Conservation (phyloP, 2,113 vertebrate genomes). For the Scalopus aquaticus region DNA sequence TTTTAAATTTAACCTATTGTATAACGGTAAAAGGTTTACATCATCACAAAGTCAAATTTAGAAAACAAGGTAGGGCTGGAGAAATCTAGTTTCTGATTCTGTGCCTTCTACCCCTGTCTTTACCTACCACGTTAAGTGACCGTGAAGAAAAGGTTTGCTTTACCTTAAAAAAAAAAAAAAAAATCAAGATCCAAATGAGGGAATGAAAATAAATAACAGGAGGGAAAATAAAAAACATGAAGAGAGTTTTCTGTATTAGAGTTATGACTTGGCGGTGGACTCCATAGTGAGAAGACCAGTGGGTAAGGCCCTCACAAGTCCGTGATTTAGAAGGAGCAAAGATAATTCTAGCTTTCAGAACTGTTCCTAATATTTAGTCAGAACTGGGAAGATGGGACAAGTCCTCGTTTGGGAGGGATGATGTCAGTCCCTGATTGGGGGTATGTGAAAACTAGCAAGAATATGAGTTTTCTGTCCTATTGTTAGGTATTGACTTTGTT, state of each 20-base stretch:
- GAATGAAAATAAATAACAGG: background rate
- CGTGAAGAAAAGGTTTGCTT: background rate
- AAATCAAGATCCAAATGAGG: background rate
- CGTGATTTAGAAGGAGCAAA: background rate
- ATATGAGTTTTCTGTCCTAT: background rate
- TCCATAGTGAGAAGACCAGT: background rate
- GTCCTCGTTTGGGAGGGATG: background rate
- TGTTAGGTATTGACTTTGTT: background rate
- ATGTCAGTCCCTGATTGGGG: background rate
- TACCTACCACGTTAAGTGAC: background rate
- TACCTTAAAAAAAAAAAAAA: background rate
- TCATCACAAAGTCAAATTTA: background rate
- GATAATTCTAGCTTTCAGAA: background rate
- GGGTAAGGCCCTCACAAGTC: too few relatives aligned
- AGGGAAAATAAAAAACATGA: background rate
- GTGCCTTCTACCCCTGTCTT: background rate
- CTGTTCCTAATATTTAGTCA: background rate
- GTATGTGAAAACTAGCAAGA: accelerated
- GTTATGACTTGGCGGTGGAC: background rate
- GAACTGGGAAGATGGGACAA: background rate
- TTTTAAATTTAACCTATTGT: background rate
- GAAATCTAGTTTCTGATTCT: background rate
- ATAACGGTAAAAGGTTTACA: background rate
- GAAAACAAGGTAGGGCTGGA: background rate
- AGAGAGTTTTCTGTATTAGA: background rate